Percentiles rank a stretch among this genome's conserved stretches.
Conservation (phyloP, 2,113 vertebrate species). For the Calidris pugnax region DNA sequence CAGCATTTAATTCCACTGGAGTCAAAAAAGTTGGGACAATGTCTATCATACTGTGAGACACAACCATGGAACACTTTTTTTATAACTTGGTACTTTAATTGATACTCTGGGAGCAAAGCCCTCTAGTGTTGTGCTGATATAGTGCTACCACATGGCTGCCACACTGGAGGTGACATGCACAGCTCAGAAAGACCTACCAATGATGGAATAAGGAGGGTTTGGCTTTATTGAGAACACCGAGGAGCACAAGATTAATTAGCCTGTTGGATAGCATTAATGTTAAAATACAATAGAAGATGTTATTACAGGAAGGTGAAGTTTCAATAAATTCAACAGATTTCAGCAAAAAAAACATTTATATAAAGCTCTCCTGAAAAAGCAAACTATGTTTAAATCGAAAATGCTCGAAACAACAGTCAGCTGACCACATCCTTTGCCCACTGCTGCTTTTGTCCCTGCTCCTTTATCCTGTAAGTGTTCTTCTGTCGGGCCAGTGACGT, state of each 20-base stretch:
- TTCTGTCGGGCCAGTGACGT: neutral
- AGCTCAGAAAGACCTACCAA: neutral
- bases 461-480: neutral
- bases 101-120: neutral
- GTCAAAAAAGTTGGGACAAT: neutral
- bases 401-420: neutral
- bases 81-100: neutral
- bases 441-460: neutral
- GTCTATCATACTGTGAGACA: neutral
- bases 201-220: rapidly evolving
- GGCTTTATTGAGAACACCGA: neutral
- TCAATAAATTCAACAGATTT: neutral
- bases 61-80: neutral
- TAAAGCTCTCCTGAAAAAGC: neutral
- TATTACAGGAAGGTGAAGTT: neutral
- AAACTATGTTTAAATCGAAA: neutral
- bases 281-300: neutral
- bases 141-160: neutral
- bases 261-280: neutral
- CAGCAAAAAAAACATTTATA: neutral
- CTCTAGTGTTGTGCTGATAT: neutral
- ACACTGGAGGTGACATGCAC: neutral
- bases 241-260: neutral
- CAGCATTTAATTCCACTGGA: neutral
- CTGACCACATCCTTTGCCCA: neutral